Evolutionary conservation across 2,888 invertebrate genomes (phyloP).

Genomic region (Drymonia ruficornis): DNA sequence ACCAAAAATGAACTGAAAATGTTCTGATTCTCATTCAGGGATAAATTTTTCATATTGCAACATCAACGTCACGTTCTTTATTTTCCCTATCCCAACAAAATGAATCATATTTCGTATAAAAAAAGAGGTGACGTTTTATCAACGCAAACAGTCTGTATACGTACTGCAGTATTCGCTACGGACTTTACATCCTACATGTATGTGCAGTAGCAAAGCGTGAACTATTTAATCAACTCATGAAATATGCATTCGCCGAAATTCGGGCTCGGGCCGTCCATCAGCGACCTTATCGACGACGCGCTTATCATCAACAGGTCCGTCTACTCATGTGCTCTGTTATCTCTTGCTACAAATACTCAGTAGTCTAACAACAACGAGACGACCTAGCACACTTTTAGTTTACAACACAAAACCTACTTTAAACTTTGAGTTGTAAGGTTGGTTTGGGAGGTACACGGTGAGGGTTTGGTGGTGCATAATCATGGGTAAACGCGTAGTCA

Average conservation of each 20-base stretch:
- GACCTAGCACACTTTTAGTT: slow-evolving; percentile 38
- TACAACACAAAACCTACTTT: slow-evolving; percentile 36
- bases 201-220: slow-evolving; percentile 68
- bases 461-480: slow-evolving; percentile 58
- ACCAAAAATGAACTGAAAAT: too few relatives aligned
- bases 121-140: slow-evolving; percentile 31
- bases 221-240: slow-evolving; percentile 84
- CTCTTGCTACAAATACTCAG: slow-evolving; percentile 82
- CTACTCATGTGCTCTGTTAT: slow-evolving; percentile 77
- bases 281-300: slow-evolving; percentile 79
- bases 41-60: too few relatives aligned
- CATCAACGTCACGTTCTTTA: neutral
- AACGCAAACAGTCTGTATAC: slow-evolving; percentile 34
- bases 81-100: neutral
- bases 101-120: neutral
- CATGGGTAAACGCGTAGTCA: slow-evolving; percentile 77
- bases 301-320: slow-evolving; percentile 84
- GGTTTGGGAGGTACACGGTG: slow-evolving; percentile 19
- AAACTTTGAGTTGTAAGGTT: slow-evolving; percentile 24
- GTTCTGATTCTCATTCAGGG: too few relatives aligned
- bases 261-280: slow-evolving; percentile 78
- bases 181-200: slow-evolving; percentile 54
- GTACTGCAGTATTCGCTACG: slow-evolving; percentile 52
- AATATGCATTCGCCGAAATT: slow-evolving; percentile 83
- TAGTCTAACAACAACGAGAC: slow-evolving; percentile 40